These are phyloP conservation scores for Ichneumon xanthorius DNA, from an alignment of 2,888 invertebrate genomes.

Conservation along the genomic window DNA sequence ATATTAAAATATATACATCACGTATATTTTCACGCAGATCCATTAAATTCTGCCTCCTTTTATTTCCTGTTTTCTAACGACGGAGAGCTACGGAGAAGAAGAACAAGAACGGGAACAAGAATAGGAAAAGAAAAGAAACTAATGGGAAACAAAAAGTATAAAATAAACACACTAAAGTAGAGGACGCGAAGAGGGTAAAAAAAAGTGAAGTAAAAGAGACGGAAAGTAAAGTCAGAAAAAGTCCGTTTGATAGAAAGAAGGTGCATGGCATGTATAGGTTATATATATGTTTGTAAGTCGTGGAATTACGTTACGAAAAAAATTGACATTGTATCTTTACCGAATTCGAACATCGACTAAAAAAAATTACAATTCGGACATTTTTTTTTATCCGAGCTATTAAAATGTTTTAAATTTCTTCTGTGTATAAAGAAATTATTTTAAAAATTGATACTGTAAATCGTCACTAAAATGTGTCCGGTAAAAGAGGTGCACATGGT, in stretches of 20 bases:
- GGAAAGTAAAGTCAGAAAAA: neutral
- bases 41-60: slow-evolving; percentile 22
- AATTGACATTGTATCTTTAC: too few species aligned
- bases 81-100: slow-evolving; percentile 9
- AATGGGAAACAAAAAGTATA: neutral
- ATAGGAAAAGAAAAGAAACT: neutral
- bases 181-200: too few species aligned
- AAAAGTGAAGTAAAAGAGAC: neutral
- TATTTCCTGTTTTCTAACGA: slow-evolving; percentile 19
- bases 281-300: slow-evolving; percentile 41
- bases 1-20: too few species aligned
- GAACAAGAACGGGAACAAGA: neutral
- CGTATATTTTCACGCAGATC: slow-evolving; percentile 11
- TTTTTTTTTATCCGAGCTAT: too few species aligned
- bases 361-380: too few species aligned
- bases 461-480: too few species aligned
- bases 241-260: neutral
- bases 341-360: too few species aligned
- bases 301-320: slow-evolving; percentile 15
- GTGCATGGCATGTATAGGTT: neutral
- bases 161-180: too few species aligned
- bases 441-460: too few species aligned
- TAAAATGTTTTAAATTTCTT: too few species aligned
- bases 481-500: too few species aligned
- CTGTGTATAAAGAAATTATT: too few species aligned